Evolutionary conservation across 2,113 vertebrate genomes (phyloP).

Genomic region (Triplophysa rosa): DNA sequence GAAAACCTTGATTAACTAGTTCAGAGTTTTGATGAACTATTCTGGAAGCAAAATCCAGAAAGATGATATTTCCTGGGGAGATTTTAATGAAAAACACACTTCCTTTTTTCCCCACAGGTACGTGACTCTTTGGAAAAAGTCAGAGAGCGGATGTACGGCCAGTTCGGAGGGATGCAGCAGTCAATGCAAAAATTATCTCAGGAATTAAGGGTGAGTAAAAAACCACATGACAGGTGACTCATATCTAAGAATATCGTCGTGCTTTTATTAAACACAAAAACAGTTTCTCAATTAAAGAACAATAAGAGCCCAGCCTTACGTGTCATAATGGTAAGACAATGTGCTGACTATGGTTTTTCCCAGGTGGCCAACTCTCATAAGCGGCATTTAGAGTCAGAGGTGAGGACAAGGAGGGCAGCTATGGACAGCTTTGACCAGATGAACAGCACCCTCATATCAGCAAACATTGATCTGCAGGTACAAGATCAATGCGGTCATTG

Average conservation of each 20-base stretch:
- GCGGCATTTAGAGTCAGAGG: conserved; percentile 83
- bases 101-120: conserved; percentile 73
- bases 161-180: conserved; percentile 94
- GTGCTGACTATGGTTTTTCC: conserved; percentile 36
- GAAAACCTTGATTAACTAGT: neutral
- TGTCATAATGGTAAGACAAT: neutral
- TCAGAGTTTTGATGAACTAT: too few species aligned
- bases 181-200: conserved; percentile 88
- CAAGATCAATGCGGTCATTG: conserved; percentile 7
- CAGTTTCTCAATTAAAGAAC: neutral
- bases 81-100: neutral
- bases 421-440: conserved; percentile 90
- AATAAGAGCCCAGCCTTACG: neutral
- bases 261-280: neutral
- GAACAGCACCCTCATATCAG: conserved; percentile 85
- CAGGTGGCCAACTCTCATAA: conserved; percentile 83
- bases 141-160: conserved; percentile 90
- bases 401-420: conserved; percentile 81
- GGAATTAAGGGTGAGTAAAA: conserved; percentile 82
- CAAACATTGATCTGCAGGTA: conserved; percentile 90
- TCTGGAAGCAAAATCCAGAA: neutral
- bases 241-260: neutral
- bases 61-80: neutral
- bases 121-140: conserved; percentile 96
- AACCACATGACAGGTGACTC: neutral